These are phyloP conservation scores for Desmophyllum pertusum DNA, from an alignment of 92 coral and sea anemone species.

Conservation along the genomic window DNA sequence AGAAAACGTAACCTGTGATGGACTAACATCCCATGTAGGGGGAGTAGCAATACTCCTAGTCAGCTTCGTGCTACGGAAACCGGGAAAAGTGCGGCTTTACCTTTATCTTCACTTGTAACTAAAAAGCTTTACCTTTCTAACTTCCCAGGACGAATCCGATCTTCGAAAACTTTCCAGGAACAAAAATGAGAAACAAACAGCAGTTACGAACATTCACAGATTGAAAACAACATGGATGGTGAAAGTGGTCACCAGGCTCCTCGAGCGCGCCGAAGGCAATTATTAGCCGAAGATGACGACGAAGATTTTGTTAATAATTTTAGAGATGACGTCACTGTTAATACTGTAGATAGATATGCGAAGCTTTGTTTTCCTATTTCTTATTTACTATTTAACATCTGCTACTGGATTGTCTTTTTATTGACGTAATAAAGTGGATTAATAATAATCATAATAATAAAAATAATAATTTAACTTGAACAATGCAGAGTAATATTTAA, in stretches of 20 bases:
- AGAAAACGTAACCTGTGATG: no score
- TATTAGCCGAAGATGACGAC: slow-evolving; percentile 20
- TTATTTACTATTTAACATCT: slow-evolving; percentile 78
- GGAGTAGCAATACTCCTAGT: no score
- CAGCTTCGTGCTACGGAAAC: no score
- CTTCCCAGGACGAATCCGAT: slow-evolving; percentile 33
- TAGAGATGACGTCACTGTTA: slow-evolving; percentile 67
- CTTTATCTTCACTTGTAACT: neutral
- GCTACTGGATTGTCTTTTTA: slow-evolving; percentile 91
- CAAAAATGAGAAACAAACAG: slow-evolving; percentile 18
- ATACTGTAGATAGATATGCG: slow-evolving; percentile 84
- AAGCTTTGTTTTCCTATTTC: slow-evolving; percentile 74
- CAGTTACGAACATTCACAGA: slow-evolving; percentile 15
- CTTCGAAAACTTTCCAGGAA: slow-evolving; percentile 34
- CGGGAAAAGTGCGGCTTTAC: no score
- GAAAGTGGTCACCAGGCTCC: slow-evolving; percentile 4
- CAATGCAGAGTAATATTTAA: no score
- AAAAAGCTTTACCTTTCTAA: neutral
- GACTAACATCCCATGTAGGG: no score
- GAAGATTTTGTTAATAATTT: slow-evolving; percentile 49
- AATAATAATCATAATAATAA: no score
- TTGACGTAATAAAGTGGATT: slow-evolving; percentile 6
- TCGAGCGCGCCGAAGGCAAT: neutral
- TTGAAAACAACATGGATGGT: slow-evolving; percentile 24
- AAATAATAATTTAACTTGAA: no score